Evolutionary conservation across 2,113 vertebrate genomes (phyloP), one percentile per base, ranked within the genome.

Genomic region (Columba livia): DNA sequence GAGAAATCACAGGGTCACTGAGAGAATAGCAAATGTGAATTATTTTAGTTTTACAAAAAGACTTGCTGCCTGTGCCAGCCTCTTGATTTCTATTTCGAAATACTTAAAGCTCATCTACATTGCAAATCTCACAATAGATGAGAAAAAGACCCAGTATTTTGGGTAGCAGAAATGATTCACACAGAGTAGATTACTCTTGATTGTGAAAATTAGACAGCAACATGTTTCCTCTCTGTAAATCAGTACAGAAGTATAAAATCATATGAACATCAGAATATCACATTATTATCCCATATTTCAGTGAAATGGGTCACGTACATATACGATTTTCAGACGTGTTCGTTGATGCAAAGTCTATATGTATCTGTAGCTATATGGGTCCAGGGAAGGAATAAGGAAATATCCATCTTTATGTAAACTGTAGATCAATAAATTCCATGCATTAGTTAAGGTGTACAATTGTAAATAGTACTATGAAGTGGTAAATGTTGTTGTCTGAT

Each of bases 11-110:
- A 72, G 4, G 5, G 36, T 94, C 84, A 91, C 34, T 67, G 78
- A 94, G 40, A 89, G 44, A 88, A 81, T 12, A 93, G 13, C 2
- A 88, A 83, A 91, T 94, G 53, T 80, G 61, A 85, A 79, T 89
- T 87, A 92, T 87, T 96, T 96, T 53, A 89, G 44, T 88, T 94
- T 88, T 91, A 85, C 29, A 77, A 51, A 86, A 96, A 75, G 34
- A 66, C n/a, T 79, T 94, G 50, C 26, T 74, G 38, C 20, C 38
- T 73, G 34, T 91, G 42, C 26, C 50, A 88, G 0, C 60, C n/a
- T 90, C 42, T 78, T n/a, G 31, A 93, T 92, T 96, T 53, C 16
- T 88, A 34, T 72, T 89, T 85, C 88, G 28, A 95, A 84, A 67
- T 56, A 69, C 10, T 57, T 78, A 51, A 86, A 78, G 21, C 20